phyloP scores from a whole-genome alignment of 2,888 invertebrate species.

The Rhagonycha lutea region DNA sequence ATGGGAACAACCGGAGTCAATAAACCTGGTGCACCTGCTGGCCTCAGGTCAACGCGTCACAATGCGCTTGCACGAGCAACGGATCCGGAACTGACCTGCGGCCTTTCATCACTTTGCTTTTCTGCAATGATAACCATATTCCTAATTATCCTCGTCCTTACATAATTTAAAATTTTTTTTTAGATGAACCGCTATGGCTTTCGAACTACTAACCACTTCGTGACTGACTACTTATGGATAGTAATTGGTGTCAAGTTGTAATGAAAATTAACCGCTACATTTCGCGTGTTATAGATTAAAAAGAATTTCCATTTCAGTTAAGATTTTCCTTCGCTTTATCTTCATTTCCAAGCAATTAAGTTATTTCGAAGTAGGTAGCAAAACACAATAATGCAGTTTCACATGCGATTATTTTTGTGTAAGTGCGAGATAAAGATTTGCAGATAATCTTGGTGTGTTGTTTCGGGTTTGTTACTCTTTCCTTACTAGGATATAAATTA shows the following conservation, averaged over 20 bases:
- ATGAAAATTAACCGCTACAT: background rate
- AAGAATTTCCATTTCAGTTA: background rate
- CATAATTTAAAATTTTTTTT: constrained; percentile 1
- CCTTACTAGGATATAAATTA: background rate
- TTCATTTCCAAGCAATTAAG: background rate
- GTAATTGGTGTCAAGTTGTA: background rate
- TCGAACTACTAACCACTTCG: background rate
- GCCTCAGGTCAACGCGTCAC: constrained; percentile 53
- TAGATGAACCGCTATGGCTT: constrained; percentile 7
- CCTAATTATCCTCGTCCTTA: constrained; percentile 2
- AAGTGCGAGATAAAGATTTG: background rate
- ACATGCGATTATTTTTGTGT: background rate
- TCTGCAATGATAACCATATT: constrained; percentile 19
- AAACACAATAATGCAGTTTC: background rate
- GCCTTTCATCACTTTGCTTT: constrained; percentile 21
- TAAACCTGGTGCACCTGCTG: constrained; percentile 57
- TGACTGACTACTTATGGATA: background rate
- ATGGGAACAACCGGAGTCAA: constrained; percentile 51
- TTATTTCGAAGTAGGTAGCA: background rate
- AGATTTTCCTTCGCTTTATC: background rate
- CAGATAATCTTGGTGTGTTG: background rate
- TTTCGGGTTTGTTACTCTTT: background rate
- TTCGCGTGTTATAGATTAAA: background rate
- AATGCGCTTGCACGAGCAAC: constrained; percentile 35
- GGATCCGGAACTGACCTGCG: constrained; percentile 41